Evolutionary conservation across 1,140 invertebrate species (phyloP), one percentile per base, ranked within the genome.

Genomic region (Polyergus mexicanus): DNA sequence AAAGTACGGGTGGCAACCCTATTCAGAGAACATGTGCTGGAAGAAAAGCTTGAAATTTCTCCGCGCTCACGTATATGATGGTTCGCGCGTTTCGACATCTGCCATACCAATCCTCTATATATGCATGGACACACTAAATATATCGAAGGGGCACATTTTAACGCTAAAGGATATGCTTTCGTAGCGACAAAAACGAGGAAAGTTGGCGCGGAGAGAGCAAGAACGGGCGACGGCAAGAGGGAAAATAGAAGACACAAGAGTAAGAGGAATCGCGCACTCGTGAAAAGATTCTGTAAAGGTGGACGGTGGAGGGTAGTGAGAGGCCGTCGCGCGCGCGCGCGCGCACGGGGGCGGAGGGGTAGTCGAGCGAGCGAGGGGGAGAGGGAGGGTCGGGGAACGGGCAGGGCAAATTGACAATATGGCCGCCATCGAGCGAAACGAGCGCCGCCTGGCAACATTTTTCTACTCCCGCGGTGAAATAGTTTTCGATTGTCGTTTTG

Each of bases 391-490:
- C 22, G 56, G 38, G 84, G 28, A 54, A 75, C 54, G 66, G 66
- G 69, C 66, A 75, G 77, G 44, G 28, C 65, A 69, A 58, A 87
- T 13, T 1, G 71, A 60, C 91, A 94, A 94, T 80, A 95, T 95
- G 94, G 94, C 94, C 81, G 90, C 54, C 75, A 8, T 60, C 68
- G 75, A 58, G 75, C 88, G 87, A 90, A 69, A 84, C 68, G 63
- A 94, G 93, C 94, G 94, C 94, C 94, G 89, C 90, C 94, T 94
- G 92, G 92, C 84, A 87, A 91, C 81, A 93, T 94, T 95, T 94
- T 94, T 93, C 89, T 91, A 91, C 93, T 93, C 92, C 90, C 92
- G 91, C 92, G 89, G 86, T 85, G 44, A 77, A 89, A 28, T 69
- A 35, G 41, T 76, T 86, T 72, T 77, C 72, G 32, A 41, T 32